phyloP scores from a whole-genome alignment of 2,888 invertebrate genomes.

The Agrotis exclamationis region DNA sequence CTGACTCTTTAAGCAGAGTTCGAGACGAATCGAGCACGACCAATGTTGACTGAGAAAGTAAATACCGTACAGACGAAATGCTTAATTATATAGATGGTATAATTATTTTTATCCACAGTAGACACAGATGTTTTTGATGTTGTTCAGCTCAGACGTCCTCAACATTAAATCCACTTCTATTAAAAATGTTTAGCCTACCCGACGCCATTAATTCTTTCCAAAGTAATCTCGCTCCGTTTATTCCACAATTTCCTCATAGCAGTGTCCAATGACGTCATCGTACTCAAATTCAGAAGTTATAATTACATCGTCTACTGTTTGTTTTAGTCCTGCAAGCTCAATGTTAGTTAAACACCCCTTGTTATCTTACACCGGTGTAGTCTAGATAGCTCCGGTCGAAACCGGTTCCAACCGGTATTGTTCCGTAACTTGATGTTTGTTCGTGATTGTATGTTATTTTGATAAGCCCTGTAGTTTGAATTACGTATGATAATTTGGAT shows the following conservation, averaged over 20 bases:
- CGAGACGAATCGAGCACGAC: too few species aligned
- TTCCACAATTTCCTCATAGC: constrained; percentile 12
- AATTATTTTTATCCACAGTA: too few species aligned
- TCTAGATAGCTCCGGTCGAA: constrained; percentile 60
- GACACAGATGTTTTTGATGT: too few species aligned
- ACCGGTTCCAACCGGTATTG: constrained; percentile 62
- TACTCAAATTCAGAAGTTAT: constrained; percentile 48
- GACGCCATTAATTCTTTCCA: not conserved
- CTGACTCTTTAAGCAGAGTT: too few species aligned
- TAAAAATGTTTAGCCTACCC: not conserved
- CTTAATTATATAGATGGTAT: too few species aligned
- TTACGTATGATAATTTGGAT: constrained; percentile 67
- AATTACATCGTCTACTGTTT: constrained; percentile 57
- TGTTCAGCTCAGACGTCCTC: not conserved
- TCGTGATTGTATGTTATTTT: constrained; percentile 65
- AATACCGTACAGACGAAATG: not conserved
- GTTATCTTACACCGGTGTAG: constrained; percentile 66
- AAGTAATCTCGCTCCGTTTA: constrained; percentile 11
- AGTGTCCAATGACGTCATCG: constrained; percentile 32
- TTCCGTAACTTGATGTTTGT: constrained; percentile 63
- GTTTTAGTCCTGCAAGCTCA: constrained; percentile 58
- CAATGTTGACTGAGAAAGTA: not conserved
- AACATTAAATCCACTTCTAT: not conserved
- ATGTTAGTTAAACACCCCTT: constrained; percentile 65
- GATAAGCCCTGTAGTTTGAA: constrained; percentile 66